These are phyloP conservation scores for Chloroclysta siterata DNA, from an alignment of 2,888 invertebrate species.

Conservation along the genomic window DNA sequence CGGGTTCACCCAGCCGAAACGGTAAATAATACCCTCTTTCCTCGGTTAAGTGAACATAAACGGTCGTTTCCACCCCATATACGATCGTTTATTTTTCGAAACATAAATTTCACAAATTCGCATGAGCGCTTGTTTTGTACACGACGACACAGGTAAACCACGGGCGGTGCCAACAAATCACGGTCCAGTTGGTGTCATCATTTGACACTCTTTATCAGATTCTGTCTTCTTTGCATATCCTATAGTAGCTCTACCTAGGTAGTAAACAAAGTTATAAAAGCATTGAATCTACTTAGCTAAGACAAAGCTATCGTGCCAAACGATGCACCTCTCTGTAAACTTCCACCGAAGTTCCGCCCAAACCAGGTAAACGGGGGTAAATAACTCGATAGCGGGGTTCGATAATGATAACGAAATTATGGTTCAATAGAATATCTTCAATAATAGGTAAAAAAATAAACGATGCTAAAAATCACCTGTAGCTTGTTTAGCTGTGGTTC, in stretches of 20 bases:
- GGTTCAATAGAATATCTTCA: too few relatives aligned
- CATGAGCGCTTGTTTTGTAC: constrained; percentile 69
- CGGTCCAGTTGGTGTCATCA: constrained; percentile 34
- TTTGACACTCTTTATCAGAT: constrained; percentile 12
- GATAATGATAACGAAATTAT: constrained; percentile 75
- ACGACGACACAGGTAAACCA: constrained; percentile 56
- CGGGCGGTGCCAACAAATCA: constrained; percentile 44
- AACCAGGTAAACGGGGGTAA: constrained; percentile 73
- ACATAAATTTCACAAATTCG: constrained; percentile 82
- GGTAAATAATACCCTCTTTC: constrained; percentile 85
- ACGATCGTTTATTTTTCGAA: constrained; percentile 84
- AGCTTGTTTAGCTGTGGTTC: too few relatives aligned
- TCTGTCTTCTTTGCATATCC: background rate
- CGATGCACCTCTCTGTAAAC: constrained; percentile 19
- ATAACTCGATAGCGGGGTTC: constrained; percentile 73
- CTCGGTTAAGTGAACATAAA: constrained; percentile 85
- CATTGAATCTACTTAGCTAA: background rate
- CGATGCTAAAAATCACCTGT: too few relatives aligned
- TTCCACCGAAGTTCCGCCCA: constrained; percentile 48
- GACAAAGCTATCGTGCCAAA: background rate
- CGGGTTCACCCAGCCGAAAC: constrained; percentile 83
- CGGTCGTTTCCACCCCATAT: constrained; percentile 85
- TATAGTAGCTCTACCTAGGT: background rate
- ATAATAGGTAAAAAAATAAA: too few relatives aligned
- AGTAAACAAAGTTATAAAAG: background rate